Conservation (phyloP, 2,888 invertebrate species). For the Nymphalis urticae region DNA sequence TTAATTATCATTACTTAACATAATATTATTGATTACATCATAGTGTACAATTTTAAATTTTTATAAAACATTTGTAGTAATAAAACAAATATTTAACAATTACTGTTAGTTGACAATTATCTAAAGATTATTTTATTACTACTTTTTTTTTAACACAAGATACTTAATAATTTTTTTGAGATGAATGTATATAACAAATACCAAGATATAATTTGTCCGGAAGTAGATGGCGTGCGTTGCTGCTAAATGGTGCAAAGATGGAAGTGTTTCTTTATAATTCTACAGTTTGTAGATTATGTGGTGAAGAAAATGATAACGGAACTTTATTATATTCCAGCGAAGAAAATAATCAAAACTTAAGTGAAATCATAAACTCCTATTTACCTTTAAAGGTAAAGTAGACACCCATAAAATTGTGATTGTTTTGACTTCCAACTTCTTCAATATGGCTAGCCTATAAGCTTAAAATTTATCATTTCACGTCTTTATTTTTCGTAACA, state of each 20-base stretch:
- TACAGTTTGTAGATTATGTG: conserved; percentile 88
- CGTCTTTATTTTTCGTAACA: conserved; percentile 45
- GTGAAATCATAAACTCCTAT: conserved; percentile 86
- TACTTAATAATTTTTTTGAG: background rate
- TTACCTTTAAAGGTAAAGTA: conserved; percentile 86
- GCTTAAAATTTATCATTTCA: conserved; percentile 51
- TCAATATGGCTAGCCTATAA: conserved; percentile 64
- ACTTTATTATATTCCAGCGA: conserved; percentile 83
- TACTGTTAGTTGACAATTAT: no score
- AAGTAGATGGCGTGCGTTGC: conserved; percentile 66
- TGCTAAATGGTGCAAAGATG: conserved; percentile 54
- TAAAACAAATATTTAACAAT: no score
- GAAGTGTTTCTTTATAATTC: conserved; percentile 84
- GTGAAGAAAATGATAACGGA: conserved; percentile 86
- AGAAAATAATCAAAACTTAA: conserved; percentile 83
- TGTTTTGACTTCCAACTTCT: conserved; percentile 71
- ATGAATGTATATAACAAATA: conserved; percentile 4
- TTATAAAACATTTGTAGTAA: no score
- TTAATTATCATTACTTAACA: no score
- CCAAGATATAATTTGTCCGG: conserved; percentile 42
- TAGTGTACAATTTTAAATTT: no score
- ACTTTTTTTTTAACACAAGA: conserved; percentile 9
- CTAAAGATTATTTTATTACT: no score
- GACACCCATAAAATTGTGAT: conserved; percentile 58
- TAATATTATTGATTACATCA: no score